phyloP scores from a whole-genome alignment of 1,140 invertebrate genomes.

The Cecropterus lyciades region DNA sequence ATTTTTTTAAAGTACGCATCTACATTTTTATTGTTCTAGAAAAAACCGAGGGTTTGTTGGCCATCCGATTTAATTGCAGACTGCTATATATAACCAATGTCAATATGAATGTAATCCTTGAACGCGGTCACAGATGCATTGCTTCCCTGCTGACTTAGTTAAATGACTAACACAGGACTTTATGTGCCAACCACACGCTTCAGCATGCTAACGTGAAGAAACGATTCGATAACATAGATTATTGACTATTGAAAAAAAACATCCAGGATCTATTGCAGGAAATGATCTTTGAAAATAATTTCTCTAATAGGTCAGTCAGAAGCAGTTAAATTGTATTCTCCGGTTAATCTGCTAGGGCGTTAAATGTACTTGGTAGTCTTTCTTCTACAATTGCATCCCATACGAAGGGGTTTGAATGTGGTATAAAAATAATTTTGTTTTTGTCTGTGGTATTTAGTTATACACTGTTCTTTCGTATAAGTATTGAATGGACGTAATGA shows the following conservation, averaged over 20 bases:
- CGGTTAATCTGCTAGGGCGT: too few species aligned
- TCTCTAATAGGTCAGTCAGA: too few species aligned
- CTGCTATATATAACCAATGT: background rate
- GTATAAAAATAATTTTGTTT: background rate
- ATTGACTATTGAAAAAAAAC: too few species aligned
- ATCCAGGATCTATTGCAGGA: too few species aligned
- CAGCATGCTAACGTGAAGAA: background rate
- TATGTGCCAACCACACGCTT: background rate
- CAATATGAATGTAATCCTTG: too few species aligned
- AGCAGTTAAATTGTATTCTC: too few species aligned
- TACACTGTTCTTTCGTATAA: slow-evolving; percentile 8
- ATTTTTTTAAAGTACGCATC: slow-evolving; percentile 12
- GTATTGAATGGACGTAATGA: slow-evolving; percentile 2
- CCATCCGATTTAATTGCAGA: background rate
- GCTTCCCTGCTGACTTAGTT: too few species aligned
- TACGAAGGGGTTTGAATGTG: too few species aligned
- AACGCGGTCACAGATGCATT: too few species aligned
- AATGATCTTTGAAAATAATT: too few species aligned
- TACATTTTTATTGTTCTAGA: slow-evolving; percentile 2
- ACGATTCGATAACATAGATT: background rate
- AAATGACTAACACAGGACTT: background rate
- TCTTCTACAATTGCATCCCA: too few species aligned
- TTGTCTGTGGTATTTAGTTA: slow-evolving; percentile 5
- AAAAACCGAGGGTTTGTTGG: background rate
- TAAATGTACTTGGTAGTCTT: too few species aligned